These are phyloP conservation scores for Dicyrtomina minuta DNA, from an alignment of 2,888 invertebrate species.

Conservation along the genomic window DNA sequence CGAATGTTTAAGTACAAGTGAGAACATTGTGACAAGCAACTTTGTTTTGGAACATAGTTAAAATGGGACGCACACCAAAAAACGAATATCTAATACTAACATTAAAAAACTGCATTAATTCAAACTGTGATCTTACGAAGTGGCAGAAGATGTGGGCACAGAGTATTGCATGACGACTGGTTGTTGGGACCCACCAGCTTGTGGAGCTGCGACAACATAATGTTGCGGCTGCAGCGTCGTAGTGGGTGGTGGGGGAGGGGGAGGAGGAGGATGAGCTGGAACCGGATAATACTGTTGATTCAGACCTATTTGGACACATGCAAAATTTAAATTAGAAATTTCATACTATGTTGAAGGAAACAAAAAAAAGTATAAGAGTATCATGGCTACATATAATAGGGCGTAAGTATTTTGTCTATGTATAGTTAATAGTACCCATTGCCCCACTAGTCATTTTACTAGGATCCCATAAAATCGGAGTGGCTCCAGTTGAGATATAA, in stretches of 20 bases:
- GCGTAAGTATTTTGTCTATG: not conserved
- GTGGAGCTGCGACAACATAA: conserved; percentile 28
- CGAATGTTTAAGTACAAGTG: too few species aligned
- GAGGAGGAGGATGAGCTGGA: conserved; percentile 17
- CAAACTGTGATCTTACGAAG: conserved; percentile 14
- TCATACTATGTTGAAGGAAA: too few species aligned
- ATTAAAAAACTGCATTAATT: too few species aligned
- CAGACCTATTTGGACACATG: conserved; percentile 32
- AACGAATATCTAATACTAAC: too few species aligned
- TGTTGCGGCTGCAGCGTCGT: conserved; percentile 25
- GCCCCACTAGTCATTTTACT: conserved; percentile 12
- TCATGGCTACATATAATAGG: not conserved
- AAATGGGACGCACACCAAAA: too few species aligned
- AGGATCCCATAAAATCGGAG: conserved; percentile 29
- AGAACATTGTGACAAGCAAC: too few species aligned
- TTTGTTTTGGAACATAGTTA: too few species aligned
- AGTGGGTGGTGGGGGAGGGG: conserved; percentile 15
- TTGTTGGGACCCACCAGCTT: conserved; percentile 14
- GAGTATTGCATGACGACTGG: conserved; percentile 37
- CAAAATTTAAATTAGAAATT: too few species aligned
- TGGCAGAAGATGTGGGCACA: conserved; percentile 30
- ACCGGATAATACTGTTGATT: conserved; percentile 37
- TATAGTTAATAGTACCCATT: not conserved
- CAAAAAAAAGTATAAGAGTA: not conserved
- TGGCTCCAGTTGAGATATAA: conserved; percentile 20